Percentiles rank a stretch among this genome's conserved stretches.
These are phyloP conservation scores for Calephelis nemesis DNA, from an alignment of 1,140 invertebrate species.

Conservation along the genomic window DNA sequence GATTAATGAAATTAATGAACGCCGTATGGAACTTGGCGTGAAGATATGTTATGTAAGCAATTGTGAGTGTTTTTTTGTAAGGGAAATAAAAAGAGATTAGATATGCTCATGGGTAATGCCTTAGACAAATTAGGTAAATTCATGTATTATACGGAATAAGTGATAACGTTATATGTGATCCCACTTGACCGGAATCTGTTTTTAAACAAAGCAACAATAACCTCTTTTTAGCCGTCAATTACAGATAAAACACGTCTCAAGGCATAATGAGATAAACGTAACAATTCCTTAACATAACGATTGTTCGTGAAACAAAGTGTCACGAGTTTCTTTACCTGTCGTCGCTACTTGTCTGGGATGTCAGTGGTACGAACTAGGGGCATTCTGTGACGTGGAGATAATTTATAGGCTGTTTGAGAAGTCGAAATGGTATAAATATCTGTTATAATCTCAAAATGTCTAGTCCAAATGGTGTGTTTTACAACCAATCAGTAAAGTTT, in stretches of 20 bases:
- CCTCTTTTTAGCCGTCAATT: constrained; percentile 40
- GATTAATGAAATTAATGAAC: too few species aligned
- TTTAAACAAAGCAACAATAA: constrained; percentile 23
- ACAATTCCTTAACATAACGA: constrained; percentile 34
- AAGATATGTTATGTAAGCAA: too few species aligned
- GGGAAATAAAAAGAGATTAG: too few species aligned
- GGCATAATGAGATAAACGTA: constrained; percentile 7
- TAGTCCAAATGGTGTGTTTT: too few species aligned
- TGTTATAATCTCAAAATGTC: too few species aligned
- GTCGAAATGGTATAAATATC: too few species aligned
- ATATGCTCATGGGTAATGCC: too few species aligned
- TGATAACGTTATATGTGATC: not conserved
- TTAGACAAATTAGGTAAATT: too few species aligned
- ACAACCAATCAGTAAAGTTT: too few species aligned
- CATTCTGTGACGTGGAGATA: not conserved
- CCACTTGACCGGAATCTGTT: constrained; percentile 16
- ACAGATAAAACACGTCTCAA: constrained; percentile 39
- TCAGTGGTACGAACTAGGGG: not conserved
- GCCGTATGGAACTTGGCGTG: too few species aligned
- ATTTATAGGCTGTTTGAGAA: not conserved
- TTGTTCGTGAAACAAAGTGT: constrained; percentile 25
- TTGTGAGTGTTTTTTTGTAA: too few species aligned
- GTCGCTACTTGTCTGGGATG: constrained; percentile 7
- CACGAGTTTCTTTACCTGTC: constrained; percentile 6
- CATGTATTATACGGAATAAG: not conserved